Evolutionary conservation across 2,888 invertebrate genomes (phyloP).

Genomic region (Eilema griseolum): DNA sequence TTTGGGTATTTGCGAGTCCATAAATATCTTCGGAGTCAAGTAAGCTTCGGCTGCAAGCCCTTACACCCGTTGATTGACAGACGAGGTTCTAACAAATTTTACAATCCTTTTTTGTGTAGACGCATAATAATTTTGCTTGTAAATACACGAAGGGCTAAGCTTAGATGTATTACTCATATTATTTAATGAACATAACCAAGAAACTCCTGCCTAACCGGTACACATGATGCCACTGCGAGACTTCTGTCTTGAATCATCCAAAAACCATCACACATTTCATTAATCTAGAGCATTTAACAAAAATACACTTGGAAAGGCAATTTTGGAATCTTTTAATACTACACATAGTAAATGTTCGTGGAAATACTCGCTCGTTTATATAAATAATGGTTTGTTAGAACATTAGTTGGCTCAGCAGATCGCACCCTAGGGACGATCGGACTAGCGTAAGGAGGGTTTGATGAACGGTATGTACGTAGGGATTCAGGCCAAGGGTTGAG

Average conservation of each 20-base stretch:
- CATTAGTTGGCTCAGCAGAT: slow-evolving; percentile 19
- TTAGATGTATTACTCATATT: no score
- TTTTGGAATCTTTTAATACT: slow-evolving; percentile 14
- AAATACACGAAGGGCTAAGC: no score
- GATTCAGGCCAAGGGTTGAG: slow-evolving; percentile 6
- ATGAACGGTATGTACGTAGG: slow-evolving; percentile 20
- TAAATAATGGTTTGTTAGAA: slow-evolving; percentile 26
- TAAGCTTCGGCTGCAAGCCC: no score
- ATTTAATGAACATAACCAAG: no score
- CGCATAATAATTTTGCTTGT: no score
- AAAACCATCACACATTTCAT: neutral
- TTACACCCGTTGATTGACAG: no score
- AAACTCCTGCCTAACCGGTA: no score
- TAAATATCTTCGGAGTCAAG: neutral
- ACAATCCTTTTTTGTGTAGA: no score
- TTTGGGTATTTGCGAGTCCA: neutral
- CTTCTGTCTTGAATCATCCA: neutral
- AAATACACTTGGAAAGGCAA: neutral
- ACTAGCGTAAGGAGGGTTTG: slow-evolving; percentile 21
- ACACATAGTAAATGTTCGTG: slow-evolving; percentile 13
- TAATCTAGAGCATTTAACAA: no score
- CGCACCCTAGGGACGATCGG: slow-evolving; percentile 19
- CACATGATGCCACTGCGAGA: no score
- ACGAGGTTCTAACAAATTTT: no score
- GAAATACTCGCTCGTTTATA: slow-evolving; percentile 22